A percentile compares a stretch with the other conserved stretches of the same genome.
Conservation (phyloP, 2,888 invertebrate species). For the Dyspetes luteomarginatus region DNA sequence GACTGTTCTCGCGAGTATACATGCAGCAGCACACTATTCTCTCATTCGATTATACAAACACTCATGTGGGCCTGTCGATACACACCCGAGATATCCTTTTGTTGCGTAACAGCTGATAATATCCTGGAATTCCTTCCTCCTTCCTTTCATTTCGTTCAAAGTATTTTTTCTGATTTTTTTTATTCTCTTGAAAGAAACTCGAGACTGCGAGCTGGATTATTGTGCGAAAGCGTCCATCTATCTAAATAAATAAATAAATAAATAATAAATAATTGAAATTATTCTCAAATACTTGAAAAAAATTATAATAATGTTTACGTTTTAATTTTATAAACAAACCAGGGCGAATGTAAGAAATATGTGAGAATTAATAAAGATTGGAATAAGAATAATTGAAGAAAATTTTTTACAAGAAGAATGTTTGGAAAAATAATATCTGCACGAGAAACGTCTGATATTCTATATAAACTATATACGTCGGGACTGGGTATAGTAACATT, state of each 20-base stretch:
- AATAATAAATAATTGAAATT: no score
- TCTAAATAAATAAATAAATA: no score
- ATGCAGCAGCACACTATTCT: not conserved
- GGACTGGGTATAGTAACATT: no score
- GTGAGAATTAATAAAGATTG: constrained; percentile 2
- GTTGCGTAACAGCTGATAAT: constrained; percentile 61
- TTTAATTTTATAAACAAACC: not conserved
- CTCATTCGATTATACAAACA: not conserved
- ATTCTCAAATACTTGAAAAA: constrained; percentile 14
- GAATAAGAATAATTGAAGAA: no score
- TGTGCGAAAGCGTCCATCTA: no score
- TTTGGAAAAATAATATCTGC: no score
- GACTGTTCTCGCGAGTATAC: constrained; percentile 1
- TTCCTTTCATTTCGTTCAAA: constrained; percentile 40
- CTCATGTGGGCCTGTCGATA: constrained; percentile 67
- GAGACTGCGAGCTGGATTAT: no score
- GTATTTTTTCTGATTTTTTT: not conserved
- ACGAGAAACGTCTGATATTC: no score
- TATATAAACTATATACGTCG: no score
- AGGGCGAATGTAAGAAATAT: constrained; percentile 18
- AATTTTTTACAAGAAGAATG: no score
- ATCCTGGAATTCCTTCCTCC: constrained; percentile 53
- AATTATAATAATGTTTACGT: not conserved
- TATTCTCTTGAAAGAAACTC: constrained; percentile 35
- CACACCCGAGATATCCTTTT: constrained; percentile 67